These are phyloP conservation scores for Ennomos quercinarius DNA, from an alignment of 2,888 invertebrate species.

Conservation along the genomic window DNA sequence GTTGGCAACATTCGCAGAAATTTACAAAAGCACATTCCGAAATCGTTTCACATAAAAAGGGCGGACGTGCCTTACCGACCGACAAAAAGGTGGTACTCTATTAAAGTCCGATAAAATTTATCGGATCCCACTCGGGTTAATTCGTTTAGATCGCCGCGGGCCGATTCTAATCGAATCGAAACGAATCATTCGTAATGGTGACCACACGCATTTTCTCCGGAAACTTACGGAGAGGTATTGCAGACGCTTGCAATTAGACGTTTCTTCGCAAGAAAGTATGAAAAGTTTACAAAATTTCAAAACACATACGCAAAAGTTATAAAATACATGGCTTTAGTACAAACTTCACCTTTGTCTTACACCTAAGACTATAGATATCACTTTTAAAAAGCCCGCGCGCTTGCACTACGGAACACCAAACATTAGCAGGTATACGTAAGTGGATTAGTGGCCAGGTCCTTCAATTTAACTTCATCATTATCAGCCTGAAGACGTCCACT, in stretches of 20 bases:
- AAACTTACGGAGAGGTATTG: constrained; percentile 35
- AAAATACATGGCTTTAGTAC: too few species aligned
- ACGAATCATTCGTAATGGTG: constrained; percentile 56
- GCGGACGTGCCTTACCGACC: constrained; percentile 33
- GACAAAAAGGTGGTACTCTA: constrained; percentile 39
- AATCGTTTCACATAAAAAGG: constrained; percentile 26
- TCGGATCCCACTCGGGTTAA: constrained; percentile 58
- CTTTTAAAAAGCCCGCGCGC: too few species aligned
- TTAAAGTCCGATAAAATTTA: constrained; percentile 61
- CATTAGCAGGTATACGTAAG: too few species aligned
- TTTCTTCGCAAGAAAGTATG: constrained; percentile 1
- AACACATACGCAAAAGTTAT: too few species aligned
- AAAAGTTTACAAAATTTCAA: too few species aligned
- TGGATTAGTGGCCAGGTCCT: too few species aligned
- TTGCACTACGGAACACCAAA: too few species aligned
- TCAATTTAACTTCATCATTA: too few species aligned
- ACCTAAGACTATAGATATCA: too few species aligned
- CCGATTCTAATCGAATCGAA: constrained; percentile 64
- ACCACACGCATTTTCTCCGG: constrained; percentile 60
- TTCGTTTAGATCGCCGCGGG: constrained; percentile 60
- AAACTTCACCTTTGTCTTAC: too few species aligned
- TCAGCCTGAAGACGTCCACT: too few species aligned
- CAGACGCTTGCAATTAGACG: constrained; percentile 1
- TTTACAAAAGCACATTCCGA: constrained; percentile 22
- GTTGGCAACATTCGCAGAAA: constrained; percentile 10